Evolutionary conservation across 2,888 invertebrate species (phyloP).

Genomic region (Campaea margaritaria): DNA sequence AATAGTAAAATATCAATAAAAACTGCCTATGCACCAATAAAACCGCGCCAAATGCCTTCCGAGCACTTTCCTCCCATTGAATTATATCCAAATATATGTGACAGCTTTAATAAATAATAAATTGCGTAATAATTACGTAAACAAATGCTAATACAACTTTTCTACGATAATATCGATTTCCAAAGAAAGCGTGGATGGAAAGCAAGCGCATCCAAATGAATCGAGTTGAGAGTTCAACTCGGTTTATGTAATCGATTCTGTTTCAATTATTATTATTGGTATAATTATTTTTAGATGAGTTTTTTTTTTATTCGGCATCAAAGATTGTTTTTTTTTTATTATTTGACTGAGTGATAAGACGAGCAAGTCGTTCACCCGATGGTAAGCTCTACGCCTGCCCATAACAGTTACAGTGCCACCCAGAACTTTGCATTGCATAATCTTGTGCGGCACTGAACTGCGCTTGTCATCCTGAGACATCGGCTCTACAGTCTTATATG

Average conservation of each 20-base stretch:
- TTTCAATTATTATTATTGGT: conserved; percentile 15
- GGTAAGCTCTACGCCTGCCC: no score
- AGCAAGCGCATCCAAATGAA: conserved; percentile 40
- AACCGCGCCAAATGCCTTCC: neutral
- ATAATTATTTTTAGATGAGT: conserved; percentile 12
- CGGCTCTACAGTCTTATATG: no score
- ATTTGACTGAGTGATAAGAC: no score
- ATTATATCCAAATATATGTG: conserved; percentile 16
- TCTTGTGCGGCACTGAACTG: no score
- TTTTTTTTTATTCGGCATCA: no score
- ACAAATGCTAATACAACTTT: conserved; percentile 36
- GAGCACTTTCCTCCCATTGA: conserved; percentile 13
- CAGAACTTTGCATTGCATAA: no score
- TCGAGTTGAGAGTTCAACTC: conserved; percentile 38
- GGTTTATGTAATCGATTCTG: conserved; percentile 26
- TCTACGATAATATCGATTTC: conserved; percentile 40
- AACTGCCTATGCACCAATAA: conserved; percentile 7
- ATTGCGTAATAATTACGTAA: conserved; percentile 36
- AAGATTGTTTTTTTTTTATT: no score
- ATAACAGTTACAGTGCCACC: no score
- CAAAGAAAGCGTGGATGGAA: conserved; percentile 47
- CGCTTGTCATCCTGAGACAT: no score
- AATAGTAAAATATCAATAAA: conserved; percentile 5
- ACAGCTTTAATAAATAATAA: conserved; percentile 20
- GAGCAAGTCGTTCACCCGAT: no score